Base-by-base conservation (phyloP, 2,888 invertebrate genomes). In the Adelognathus sp. region DNA sequence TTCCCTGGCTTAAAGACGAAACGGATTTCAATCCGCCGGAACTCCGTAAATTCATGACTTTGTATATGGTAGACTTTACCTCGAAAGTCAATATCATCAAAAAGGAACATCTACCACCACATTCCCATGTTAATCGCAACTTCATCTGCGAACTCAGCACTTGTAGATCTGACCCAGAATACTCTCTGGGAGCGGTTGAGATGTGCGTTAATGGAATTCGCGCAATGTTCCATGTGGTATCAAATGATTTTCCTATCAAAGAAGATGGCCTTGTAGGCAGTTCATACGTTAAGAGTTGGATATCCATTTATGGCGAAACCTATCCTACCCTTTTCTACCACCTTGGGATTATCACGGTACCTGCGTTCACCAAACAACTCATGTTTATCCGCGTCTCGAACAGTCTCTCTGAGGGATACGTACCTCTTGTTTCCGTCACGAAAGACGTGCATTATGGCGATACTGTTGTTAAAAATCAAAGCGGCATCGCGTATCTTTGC, bases 111-210 rank as follows among this genome's bases (percentile, higher is more conserved):
- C 4, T 4, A n/a, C 36, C n/a, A 1, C 36, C 11, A n/a, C n/a
- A n/a, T 39, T 39, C 3, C 36, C 9, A 39, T 39, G 4, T 9
- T n/a, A 39, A 39, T 39, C 36, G 3, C n/a, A 41, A 16, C n/a
- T 88, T 88, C 88, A 88, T 89, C 87, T 87, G 63, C 56, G 73
- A 46, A 33, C 33, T 44, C 33, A 27, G 36, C 24, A 41, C 46
- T 1, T 16, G 29, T 5, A 29, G 16, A 31, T 63, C 31, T 44
- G 14, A 63, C 24, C 24, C 5, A 14, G 18, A 63, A 3, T 27
- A 63, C 21, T 27, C 14, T 63, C 27, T 63, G 4, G 14, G 36
- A 41, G 24, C 9, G 24, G 36, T 44, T 9, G 46, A 27, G 46
- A 46, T 46, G 16, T 7, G 11, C 39, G 63, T 6, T 44, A 41